Base-by-base conservation (phyloP, 2,888 invertebrate genomes). In the Calameuta pallipes region DNA sequence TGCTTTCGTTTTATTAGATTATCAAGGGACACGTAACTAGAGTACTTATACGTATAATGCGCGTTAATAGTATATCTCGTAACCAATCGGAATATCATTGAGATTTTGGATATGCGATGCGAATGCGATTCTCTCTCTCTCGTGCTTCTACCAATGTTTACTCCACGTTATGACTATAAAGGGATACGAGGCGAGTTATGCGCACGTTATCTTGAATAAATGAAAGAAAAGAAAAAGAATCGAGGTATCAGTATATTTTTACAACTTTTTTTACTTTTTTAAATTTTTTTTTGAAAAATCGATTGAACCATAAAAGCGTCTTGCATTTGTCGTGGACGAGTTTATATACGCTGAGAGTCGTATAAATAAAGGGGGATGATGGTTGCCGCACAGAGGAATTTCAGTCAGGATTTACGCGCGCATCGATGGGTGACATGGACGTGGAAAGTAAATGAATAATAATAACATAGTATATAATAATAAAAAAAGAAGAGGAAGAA, bases 371-470 rank as follows among this genome's bases (percentile, higher is more conserved):
- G 37, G 41, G 74, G 74, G 76, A 35, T 76, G 75, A 83, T 84
- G 82, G 80, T 81, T 83, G 81, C 78, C 80, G 79, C 77, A 79
- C 80, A 80, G 79, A 79, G 73, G 79, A 87, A 87, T 85, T 87
- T 85, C 79, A 81, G 85, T 83, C 82, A 85, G 83, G 79, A 81
- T 81, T 86, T 85, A 84, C 87, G 82, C 85, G 80, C 23, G 56
- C 23, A 56, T 56, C 23, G 56, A 56, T 56, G 56, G 56, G 56
- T 23, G 56, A 56, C 56, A 15, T 56, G 56, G 56, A 56, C 56
- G 15, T 56, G 56, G 56, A 56, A 56, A 56, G 56, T 56, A 56
- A 56, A 56, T 56, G 56, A 56, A 56, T 56, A 56, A 56, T 56
- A 56, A 23, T 56, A 56, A 56, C 56, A 23, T 56, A 56, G 23